A percentile compares a stretch with the other conserved stretches of the same genome.
These are phyloP conservation scores for Scaptomyza montana DNA, from an alignment of 1,140 invertebrate genomes.

Conservation along the genomic window DNA sequence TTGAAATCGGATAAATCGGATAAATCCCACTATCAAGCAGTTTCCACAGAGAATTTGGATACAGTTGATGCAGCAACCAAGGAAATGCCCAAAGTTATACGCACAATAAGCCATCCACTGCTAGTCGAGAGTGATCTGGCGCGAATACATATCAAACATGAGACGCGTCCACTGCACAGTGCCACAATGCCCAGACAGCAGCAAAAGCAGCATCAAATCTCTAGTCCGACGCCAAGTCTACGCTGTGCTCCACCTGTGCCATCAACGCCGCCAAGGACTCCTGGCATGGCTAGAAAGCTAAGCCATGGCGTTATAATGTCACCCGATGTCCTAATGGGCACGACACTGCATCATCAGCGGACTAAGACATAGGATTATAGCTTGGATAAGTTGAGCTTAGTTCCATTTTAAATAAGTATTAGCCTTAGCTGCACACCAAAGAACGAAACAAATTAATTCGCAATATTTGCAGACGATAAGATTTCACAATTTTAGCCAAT, in stretches of 20 bases:
- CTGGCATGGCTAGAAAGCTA: constrained; percentile 40
- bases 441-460: constrained; percentile 22
- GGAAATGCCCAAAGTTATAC: constrained; percentile 52
- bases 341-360: constrained; percentile 3
- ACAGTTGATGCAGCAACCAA: constrained; percentile 42
- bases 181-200: constrained; percentile 53
- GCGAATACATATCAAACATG: constrained; percentile 66
- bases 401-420: constrained; percentile 26
- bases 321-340: constrained; percentile 61
- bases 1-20: constrained; percentile 15
- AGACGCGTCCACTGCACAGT: constrained; percentile 56
- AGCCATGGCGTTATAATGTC: constrained; percentile 66
- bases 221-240: constrained; percentile 61
- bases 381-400: not conserved
- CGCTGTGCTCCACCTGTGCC: constrained; percentile 67
- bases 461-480: constrained; percentile 3
- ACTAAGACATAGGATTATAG: constrained; percentile 15
- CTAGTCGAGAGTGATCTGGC: constrained; percentile 66
- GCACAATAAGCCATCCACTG: constrained; percentile 67
- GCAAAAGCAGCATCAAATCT: constrained; percentile 24
- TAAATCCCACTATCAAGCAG: constrained; percentile 64
- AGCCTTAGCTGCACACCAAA: constrained; percentile 35
- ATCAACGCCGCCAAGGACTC: constrained; percentile 45
- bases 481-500: constrained; percentile 7
- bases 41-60: constrained; percentile 65